Conservation (phyloP, 2,797 vertebrate species). For the Sphenodon punctatus region DNA sequence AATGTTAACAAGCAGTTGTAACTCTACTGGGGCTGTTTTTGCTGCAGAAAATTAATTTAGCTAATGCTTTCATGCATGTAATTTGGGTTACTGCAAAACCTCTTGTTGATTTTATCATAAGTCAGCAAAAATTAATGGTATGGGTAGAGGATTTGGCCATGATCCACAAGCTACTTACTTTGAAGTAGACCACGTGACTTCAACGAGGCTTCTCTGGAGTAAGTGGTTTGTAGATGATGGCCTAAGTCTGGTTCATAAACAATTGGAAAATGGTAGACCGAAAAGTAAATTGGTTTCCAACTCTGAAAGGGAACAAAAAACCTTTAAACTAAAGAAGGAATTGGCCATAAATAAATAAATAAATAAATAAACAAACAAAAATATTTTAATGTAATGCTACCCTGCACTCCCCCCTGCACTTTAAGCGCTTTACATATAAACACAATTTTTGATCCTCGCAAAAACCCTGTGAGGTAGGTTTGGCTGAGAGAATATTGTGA, state of each 20-base stretch:
- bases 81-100: constrained; percentile 58
- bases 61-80: constrained; percentile 58
- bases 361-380: no score
- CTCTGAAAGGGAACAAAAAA: constrained; percentile 47
- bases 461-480: no score
- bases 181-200: no score
- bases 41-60: constrained; percentile 64
- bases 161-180: no score
- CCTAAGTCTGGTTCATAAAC: constrained; percentile 63
- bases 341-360: no score
- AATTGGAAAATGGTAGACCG: constrained; percentile 58
- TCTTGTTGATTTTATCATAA: constrained; percentile 68
- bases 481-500: no score
- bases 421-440: no score
- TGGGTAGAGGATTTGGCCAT: constrained; percentile 65
- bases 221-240: no score
- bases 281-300: constrained; percentile 58
- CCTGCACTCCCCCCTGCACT: no score
- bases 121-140: constrained; percentile 66
- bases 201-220: no score
- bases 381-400: no score
- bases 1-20: constrained; percentile 57
- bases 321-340: constrained; percentile 63
- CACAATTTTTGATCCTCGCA: no score
- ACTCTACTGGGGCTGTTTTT: constrained; percentile 46